Base-by-base conservation (phyloP, 1,140 invertebrate genomes). In the Ceratina australensis region DNA sequence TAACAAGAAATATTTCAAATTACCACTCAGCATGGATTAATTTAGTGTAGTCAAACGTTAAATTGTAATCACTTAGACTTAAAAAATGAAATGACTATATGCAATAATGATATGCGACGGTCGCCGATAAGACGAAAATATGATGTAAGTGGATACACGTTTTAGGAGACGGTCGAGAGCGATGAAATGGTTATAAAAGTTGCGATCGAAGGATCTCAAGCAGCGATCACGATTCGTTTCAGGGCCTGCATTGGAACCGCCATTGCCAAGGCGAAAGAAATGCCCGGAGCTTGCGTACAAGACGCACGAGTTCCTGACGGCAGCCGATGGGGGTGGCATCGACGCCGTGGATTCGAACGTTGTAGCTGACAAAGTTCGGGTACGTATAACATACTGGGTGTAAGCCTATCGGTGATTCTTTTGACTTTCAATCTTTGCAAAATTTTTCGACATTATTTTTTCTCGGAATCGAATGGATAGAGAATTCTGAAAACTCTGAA, bases 251-350 rank as follows among this genome's bases (percentile, higher is more conserved):
- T 94, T 95, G 93, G 96, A 97, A 91, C 96, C 96, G 75, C 95
- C 96, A 75, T 94, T 97, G 91, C 96, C 96, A 75, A 94, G 96
- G 77, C 94, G 96, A 87, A 97, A 97, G 94, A 97, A 97, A 93
- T 96, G 96, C 90, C 96, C 96, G 54, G 96, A 96, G 83, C 93
- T 97, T 87, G 96, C 96, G 80, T 97, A 97, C 93, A 95, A 95
- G 90, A 95, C 95, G 83, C 96, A 97, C 92, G 96, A 97, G 90
- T 95, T 97, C 87, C 94, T 97, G 87, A 94, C 94, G 88, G 94
- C 94, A 79, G 93, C 93, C 60, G 93, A 92, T 85, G 88, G 93
- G 85, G 90, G 93, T 89, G 91, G 91, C 85, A 88, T 92, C 89
- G 92, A 91, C 86, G 85, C 88, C 80, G 78, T 92, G 84, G 88